Evolutionary conservation across 2,888 invertebrate species (phyloP), one percentile per base, ranked within the genome.

Genomic region (Punctoribates punctum): DNA sequence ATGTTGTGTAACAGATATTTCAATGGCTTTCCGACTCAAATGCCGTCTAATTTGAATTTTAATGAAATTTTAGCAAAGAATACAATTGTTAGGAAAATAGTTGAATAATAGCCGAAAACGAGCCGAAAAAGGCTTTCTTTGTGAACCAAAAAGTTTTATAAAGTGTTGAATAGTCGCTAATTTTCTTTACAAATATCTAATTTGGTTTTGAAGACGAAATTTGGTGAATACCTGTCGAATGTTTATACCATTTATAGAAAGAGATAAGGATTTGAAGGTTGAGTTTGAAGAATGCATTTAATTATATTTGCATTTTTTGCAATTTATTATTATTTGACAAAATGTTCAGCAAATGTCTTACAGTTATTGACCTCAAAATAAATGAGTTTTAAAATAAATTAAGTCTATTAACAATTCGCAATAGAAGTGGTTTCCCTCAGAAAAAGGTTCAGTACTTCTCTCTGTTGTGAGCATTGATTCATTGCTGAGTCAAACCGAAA

Each of bases 361-460:
- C 23, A 57, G 57, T 57, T 57, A 17, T 29, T 65, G 38, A 65
- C 29, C 65, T 65, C 23, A 65, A 15, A 62, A 62, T 62, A 54
- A 54, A 54, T 25, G 54, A 54, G 20, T 27, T 5, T 17, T 62
- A 62, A 57, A 65, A 65, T 29, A 29, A 65, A 65, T 65, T 29
- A 65, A 65, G 65, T 65, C 38, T 65, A 65, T 38, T 27, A 65
- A 65, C 65, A 65, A 65, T 65, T 65, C 6, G 34, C 17, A 65
- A 38, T 27, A 17, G 13, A 65, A 42, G 42, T 42, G 42, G 42
- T 42, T 42, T 42, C 11, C 6, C 42, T 57, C 25, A 57, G 20
- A 13, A 57, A 57, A 25, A 57, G 11, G 57, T 54, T 54, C 20
- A 54, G 54, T 20, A 29, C 27, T 62, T 62, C 25, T 29, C 17